Evolutionary conservation across 2,113 vertebrate species (phyloP).

Genomic region (Podarcis muralis): DNA sequence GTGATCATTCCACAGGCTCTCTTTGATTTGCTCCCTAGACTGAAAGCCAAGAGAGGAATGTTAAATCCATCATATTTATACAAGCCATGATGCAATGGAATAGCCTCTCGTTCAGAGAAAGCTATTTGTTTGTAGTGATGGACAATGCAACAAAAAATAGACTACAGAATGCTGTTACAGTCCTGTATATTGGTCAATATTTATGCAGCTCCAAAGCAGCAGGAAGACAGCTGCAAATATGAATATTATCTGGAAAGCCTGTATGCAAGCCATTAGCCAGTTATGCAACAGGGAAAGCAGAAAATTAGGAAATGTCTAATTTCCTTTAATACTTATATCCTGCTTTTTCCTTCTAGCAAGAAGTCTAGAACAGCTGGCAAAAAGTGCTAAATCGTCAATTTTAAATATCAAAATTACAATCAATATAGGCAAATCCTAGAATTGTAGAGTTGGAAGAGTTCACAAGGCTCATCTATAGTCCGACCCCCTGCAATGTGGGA

Average conservation of each 20-base stretch:
- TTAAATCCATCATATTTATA: background rate
- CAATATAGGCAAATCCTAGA: background rate
- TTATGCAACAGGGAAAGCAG: background rate
- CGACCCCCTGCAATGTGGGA: too few species aligned
- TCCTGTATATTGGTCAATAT: background rate
- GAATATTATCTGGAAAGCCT: background rate
- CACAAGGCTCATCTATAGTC: too few species aligned
- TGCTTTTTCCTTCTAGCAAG: background rate
- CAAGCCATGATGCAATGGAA: slow-evolving; percentile 18
- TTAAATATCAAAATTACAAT: background rate
- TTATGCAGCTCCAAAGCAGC: background rate
- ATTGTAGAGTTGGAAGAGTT: too few species aligned
- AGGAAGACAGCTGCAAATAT: background rate
- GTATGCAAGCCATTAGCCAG: background rate
- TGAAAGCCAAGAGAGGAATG: slow-evolving; percentile 56
- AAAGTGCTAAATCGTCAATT: background rate
- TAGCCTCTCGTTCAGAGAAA: background rate
- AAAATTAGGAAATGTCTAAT: background rate
- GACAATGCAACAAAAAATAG: background rate
- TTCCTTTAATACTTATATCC: background rate
- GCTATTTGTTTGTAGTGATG: background rate
- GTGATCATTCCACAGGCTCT: slow-evolving; percentile 90
- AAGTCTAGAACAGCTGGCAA: background rate
- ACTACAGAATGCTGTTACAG: background rate
- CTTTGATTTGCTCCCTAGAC: slow-evolving; percentile 84